phyloP scores from a whole-genome alignment of 2,888 invertebrate genomes.

The Drosophila neonasuta region DNA sequence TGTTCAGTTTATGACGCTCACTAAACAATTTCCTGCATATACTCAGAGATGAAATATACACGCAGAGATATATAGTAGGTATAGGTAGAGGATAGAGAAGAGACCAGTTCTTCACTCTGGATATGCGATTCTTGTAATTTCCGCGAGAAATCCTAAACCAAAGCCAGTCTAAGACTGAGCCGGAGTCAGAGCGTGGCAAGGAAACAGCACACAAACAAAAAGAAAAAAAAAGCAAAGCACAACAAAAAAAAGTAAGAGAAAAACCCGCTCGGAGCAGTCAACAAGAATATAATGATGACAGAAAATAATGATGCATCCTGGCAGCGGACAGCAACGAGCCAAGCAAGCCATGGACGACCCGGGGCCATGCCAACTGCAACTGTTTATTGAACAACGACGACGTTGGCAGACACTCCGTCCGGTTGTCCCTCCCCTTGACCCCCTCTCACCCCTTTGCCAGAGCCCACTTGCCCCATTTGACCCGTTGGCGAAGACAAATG shows the following conservation, averaged over 20 bases:
- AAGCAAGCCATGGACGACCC: slow-evolving; percentile 23
- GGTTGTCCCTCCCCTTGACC: neutral
- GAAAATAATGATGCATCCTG: slow-evolving; percentile 78
- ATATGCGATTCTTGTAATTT: slow-evolving; percentile 59
- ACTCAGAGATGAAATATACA: slow-evolving; percentile 23
- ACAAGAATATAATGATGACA: slow-evolving; percentile 77
- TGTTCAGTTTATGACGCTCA: slow-evolving; percentile 62
- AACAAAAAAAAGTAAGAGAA: neutral
- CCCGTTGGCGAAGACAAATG: slow-evolving; percentile 50
- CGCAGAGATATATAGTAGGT: slow-evolving; percentile 9
- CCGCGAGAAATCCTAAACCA: slow-evolving; percentile 61
- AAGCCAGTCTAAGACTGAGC: slow-evolving; percentile 10
- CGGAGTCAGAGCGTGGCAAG: slow-evolving; percentile 48
- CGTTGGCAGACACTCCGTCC: slow-evolving; percentile 38
- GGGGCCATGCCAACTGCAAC: slow-evolving; percentile 54
- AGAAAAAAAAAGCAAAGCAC: slow-evolving; percentile 7
- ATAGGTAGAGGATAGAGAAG: slow-evolving; percentile 14
- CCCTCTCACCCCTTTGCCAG: slow-evolving; percentile 16
- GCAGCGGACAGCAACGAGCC: slow-evolving; percentile 38
- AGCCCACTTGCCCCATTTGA: neutral
- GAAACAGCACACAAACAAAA: slow-evolving; percentile 19
- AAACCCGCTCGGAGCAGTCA: slow-evolving; percentile 53
- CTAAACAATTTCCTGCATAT: slow-evolving; percentile 77
- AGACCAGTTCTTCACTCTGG: slow-evolving; percentile 12
- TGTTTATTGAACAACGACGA: slow-evolving; percentile 65